phyloP scores from a whole-genome alignment of 2,113 vertebrate genomes.

The Nestor notabilis region DNA sequence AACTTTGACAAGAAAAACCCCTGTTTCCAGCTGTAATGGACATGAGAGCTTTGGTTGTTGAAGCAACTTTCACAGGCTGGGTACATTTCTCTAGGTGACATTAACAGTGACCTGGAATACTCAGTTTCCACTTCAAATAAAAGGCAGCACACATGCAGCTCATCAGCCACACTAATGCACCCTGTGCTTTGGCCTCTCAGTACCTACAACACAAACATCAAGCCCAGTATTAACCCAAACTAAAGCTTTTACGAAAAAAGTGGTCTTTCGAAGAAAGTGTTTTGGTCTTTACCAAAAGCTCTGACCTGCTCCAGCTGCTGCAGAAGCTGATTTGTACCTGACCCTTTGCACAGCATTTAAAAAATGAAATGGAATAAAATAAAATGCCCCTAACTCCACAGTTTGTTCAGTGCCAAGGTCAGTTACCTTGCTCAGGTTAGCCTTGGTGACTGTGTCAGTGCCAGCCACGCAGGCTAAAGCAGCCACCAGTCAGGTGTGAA shows the following conservation, averaged over 20 bases:
- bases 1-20: background rate
- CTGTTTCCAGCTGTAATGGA: background rate
- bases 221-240: background rate
- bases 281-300: background rate
- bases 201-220: background rate
- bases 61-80: background rate
- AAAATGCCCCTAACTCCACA: background rate
- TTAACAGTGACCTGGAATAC: background rate
- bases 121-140: background rate
- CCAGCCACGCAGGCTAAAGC: background rate
- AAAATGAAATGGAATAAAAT: background rate
- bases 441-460: background rate
- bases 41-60: background rate
- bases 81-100: background rate
- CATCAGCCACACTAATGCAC: background rate
- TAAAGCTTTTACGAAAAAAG: background rate
- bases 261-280: background rate
- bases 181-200: background rate
- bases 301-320: background rate
- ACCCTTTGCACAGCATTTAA: background rate
- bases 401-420: background rate
- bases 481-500: background rate
- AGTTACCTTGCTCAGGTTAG: background rate
- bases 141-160: background rate
- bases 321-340: background rate